These are phyloP conservation scores for Gymnogyps californianus DNA, from an alignment of 2,113 vertebrate genomes.

Conservation along the genomic window DNA sequence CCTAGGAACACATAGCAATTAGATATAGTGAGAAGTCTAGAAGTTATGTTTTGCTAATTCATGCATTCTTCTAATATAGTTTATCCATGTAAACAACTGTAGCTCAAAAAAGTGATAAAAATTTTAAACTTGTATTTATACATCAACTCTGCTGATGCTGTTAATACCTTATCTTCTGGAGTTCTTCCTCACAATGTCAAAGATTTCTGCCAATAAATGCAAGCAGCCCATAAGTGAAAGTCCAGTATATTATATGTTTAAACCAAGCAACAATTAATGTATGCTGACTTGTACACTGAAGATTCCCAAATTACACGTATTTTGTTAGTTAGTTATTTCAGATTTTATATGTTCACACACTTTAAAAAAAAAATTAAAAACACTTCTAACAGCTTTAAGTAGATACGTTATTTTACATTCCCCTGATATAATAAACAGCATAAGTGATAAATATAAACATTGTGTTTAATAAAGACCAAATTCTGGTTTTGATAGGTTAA, in stretches of 20 bases:
- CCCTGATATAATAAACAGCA: background rate
- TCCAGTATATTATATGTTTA: background rate
- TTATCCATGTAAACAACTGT: background rate
- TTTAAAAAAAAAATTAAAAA: background rate
- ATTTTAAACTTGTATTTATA: background rate
- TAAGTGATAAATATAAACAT: background rate
- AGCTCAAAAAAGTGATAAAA: background rate
- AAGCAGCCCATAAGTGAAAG: background rate
- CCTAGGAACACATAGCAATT: background rate
- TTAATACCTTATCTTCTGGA: background rate
- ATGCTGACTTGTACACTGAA: background rate
- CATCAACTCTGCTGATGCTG: background rate
- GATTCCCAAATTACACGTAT: background rate
- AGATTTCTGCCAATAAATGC: background rate
- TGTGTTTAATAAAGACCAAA: background rate
- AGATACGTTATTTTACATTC: background rate
- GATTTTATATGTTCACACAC: background rate
- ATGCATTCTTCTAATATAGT: background rate
- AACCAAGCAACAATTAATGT: background rate
- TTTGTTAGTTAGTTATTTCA: background rate
- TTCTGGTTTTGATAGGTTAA: background rate
- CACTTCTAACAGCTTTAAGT: background rate
- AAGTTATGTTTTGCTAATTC: background rate
- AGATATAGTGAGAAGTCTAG: background rate
- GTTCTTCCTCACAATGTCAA: background rate